Evolutionary conservation across 2,888 invertebrate genomes (phyloP).

Genomic region (Rotaria sp.): DNA sequence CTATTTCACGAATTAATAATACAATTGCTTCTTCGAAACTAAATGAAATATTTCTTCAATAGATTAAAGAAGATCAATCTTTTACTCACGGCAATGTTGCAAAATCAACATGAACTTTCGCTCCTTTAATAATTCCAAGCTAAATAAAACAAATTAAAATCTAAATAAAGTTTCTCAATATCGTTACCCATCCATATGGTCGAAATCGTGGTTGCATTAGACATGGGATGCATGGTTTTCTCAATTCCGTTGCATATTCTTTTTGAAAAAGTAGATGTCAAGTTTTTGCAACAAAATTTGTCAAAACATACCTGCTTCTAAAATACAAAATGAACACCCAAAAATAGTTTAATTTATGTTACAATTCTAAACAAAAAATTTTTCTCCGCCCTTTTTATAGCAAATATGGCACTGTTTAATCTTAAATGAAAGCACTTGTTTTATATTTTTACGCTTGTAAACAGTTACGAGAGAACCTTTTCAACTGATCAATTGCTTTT

Average conservation of each 20-base stretch:
- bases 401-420: no score
- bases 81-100: neutral
- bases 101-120: constrained; percentile 16
- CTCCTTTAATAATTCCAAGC: constrained; percentile 15
- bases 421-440: no score
- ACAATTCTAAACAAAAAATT: no score
- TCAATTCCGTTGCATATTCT: constrained; percentile 10
- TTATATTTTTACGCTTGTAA: no score
- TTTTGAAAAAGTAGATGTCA: neutral
- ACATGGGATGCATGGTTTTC: constrained; percentile 19
- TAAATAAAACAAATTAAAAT: neutral
- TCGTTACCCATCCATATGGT: neutral
- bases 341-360: no score
- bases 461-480: no score
- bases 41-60: neutral
- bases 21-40: constrained; percentile 5
- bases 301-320: neutral
- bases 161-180: neutral
- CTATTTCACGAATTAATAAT: constrained; percentile 14
- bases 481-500: no score
- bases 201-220: constrained; percentile 28
- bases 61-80: neutral
- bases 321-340: neutral
- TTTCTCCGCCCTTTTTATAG: no score
- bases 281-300: neutral